These are phyloP conservation scores for Labia minor DNA, from an alignment of 2,888 invertebrate species.

Conservation along the genomic window DNA sequence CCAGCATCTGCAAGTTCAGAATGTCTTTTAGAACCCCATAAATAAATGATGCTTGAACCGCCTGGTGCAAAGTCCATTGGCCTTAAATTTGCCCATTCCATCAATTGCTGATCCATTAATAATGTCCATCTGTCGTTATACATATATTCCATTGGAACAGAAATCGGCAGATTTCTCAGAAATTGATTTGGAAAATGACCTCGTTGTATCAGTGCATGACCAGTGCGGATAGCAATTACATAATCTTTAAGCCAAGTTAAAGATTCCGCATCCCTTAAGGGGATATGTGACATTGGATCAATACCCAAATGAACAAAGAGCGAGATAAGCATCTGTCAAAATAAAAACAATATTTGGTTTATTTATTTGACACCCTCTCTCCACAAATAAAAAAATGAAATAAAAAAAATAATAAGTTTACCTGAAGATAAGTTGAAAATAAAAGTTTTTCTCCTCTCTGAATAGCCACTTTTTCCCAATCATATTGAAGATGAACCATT, in stretches of 20 bases:
- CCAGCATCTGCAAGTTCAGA: conserved; percentile 50
- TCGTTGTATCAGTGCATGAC: not conserved
- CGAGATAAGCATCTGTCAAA: not conserved
- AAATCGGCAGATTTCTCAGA: not conserved
- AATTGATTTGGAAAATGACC: not conserved
- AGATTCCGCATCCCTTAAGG: not conserved
- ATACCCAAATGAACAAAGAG: not conserved
- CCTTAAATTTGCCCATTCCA: conserved; percentile 47
- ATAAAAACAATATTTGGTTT: no score
- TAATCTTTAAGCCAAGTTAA: not conserved
- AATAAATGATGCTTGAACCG: conserved; percentile 47
- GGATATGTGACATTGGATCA: not conserved
- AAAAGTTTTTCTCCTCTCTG: not conserved
- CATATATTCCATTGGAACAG: conserved; percentile 28
- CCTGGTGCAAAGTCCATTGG: conserved; percentile 56
- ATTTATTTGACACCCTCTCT: no score
- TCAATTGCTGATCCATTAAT: conserved; percentile 48
- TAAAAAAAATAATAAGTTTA: not conserved
- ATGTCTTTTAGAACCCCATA: conserved; percentile 53
- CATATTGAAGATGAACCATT: not conserved
- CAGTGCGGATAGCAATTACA: not conserved
- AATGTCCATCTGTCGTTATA: conserved; percentile 45
- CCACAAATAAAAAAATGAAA: no score
- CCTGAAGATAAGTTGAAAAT: not conserved
- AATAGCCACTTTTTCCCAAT: not conserved